Evolutionary conservation across 2,113 vertebrate species (phyloP), one percentile per base, ranked within the genome.

Genomic region (Spea bombifrons): DNA sequence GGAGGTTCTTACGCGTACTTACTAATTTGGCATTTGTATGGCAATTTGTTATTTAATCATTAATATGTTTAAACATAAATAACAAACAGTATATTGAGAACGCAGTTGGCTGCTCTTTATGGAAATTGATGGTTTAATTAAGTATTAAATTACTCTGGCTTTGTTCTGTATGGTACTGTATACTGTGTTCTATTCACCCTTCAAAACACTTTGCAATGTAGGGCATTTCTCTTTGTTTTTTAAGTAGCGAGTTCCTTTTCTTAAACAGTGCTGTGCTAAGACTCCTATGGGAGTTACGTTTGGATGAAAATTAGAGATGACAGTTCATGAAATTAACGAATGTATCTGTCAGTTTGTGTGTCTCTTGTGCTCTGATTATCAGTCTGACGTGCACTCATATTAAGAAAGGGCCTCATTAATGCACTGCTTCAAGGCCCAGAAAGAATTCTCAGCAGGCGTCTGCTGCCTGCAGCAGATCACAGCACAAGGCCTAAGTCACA

Each of bases 311-410:
- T 81, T 66, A 72, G 75, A 67, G 47, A 68, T 81, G 75, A 16
- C 81, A 81, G 81, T 76, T 81, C 71, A 76, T 76, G 68, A 76
- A 77, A 73, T 63, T 77, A 81, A 77, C 77, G 81, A 77, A 81
- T 76, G 70, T 81, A 73, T 81, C 75, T 76, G 80, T 81, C 73
- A 71, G 53, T 75, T 75, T 64, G 73, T 75, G 63, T 75, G 80
- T 71, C 73, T 81, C 67, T 57, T 49, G 61, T 77, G 70, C 61
- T 77, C 69, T 81, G 75, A 77, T 81, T 81, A 81, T 59, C 73
- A 76, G 69, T n/a, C 63, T 77, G 69, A 81, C 64, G 74, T 76
- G 65, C 74, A 66, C 67, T 81, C 74, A 72, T 75, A 76, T 76
- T 76, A 76, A 61, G 47, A 81, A 77, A 77, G 74, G 70, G 73